Conservation (phyloP, 2,797 vertebrate species). For the Rhabdomys pumilio region DNA sequence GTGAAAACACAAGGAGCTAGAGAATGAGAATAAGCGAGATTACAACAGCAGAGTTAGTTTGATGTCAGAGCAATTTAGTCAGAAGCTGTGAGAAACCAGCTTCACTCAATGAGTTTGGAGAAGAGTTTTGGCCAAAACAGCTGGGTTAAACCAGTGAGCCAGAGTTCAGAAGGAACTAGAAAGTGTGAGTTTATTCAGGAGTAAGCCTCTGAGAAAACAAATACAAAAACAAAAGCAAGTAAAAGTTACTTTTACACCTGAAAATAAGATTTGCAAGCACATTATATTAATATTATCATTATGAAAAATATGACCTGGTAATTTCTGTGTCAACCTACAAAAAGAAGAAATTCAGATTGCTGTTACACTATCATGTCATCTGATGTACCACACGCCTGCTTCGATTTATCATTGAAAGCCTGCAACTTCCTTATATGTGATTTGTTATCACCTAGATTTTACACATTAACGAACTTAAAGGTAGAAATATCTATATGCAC, state of each 20-base stretch:
- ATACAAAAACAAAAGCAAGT: background rate
- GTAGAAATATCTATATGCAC: background rate
- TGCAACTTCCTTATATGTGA: background rate
- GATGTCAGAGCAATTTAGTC: background rate
- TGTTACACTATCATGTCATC: background rate
- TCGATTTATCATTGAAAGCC: background rate
- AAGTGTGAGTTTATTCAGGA: background rate
- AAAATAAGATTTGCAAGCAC: background rate
- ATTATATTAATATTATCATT: background rate
- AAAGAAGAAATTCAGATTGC: background rate
- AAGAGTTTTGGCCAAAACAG: background rate
- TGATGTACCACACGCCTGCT: background rate
- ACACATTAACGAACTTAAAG: background rate
- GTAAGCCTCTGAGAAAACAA: background rate
- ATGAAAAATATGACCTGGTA: background rate
- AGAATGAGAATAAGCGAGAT: background rate
- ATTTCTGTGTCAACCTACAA: background rate
- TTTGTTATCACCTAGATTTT: background rate
- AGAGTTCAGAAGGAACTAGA: background rate
- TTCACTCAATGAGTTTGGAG: background rate
- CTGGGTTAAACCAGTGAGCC: background rate
- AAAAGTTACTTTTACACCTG: background rate
- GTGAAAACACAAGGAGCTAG: background rate
- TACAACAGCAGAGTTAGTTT: background rate
- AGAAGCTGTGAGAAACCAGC: background rate